Percentiles rank a stretch among this genome's conserved stretches.
These are phyloP conservation scores for Nasonovia ribisnigri DNA, from an alignment of 2,888 invertebrate genomes.

Conservation along the genomic window DNA sequence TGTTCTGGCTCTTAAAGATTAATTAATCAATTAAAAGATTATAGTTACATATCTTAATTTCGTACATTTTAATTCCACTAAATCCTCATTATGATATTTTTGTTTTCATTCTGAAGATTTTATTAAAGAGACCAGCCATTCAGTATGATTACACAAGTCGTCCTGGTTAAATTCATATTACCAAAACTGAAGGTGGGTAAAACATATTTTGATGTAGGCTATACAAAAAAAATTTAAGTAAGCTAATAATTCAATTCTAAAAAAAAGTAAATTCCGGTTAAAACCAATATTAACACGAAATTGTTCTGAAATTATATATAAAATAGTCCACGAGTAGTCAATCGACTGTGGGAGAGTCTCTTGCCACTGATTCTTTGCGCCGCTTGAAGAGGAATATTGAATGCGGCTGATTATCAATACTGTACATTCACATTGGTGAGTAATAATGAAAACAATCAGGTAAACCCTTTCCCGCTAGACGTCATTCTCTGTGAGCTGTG, in stretches of 20 bases:
- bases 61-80: constrained; percentile 54
- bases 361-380: constrained; percentile 64
- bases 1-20: neutral
- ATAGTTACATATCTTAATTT: constrained; percentile 47
- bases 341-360: constrained; percentile 64
- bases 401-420: constrained; percentile 63
- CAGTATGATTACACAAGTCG: constrained; percentile 57
- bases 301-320: constrained; percentile 65
- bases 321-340: constrained; percentile 65
- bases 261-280: constrained; percentile 63
- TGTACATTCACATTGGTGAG: constrained; percentile 63
- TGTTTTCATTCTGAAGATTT: constrained; percentile 64
- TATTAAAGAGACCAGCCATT: constrained; percentile 64
- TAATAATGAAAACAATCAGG: constrained; percentile 62
- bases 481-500: constrained; percentile 64
- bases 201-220: constrained; percentile 62
- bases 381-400: constrained; percentile 63
- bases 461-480: constrained; percentile 65
- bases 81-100: constrained; percentile 60
- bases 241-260: constrained; percentile 60
- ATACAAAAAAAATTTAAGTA: constrained; percentile 52
- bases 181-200: constrained; percentile 63
- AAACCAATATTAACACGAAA: constrained; percentile 64
- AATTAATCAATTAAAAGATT: constrained; percentile 17
- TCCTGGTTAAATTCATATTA: constrained; percentile 63